Base-by-base conservation (phyloP, 1,140 invertebrate genomes). In the Acromyrmex heyeri region DNA sequence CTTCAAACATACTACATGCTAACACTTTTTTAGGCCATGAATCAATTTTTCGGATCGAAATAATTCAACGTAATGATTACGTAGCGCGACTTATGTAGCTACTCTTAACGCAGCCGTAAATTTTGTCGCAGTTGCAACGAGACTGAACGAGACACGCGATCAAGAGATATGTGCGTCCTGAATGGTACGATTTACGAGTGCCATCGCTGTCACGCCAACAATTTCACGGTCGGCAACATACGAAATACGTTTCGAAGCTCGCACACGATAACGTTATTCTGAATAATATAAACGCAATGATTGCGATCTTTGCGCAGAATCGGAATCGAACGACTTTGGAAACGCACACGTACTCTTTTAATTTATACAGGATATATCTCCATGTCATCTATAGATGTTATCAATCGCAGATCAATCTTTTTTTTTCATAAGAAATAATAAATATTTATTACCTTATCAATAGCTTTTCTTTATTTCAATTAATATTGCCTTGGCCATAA, bases 201-300 rank as follows among this genome's bases (percentile, higher is more conserved):
- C 55, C 69, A 2, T 24, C 69, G 38, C 57, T 83, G 79, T 83
- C 69, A 83, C 55, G 79, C 38, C 55, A 14, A 44, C 69, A 38
- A 61, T 73, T 83, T 83, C 38, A 83, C 67, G 67, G 53, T 75
- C 38, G 38, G 38, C 64, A 83, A 75, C 38, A 69, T 27, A 38
- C 27, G 44, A 83, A 83, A 73, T 73, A 50, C 55, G 30, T 62
- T 38, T 73, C 55, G 27, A 73, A 21, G 50, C 12, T 4, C 67
- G 18, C 18, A n/a, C 24, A 21, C 65, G 65, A 72, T 82, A 82
- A 72, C 53, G 34, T 72, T 44, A 65, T 6, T 30, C 7, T 16
- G 12, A 70, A 72, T 72, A 21, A 16, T 5, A 70, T 72, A 82
- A 59, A 12, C 12, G 10, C 67, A 12, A n/a, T 27, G 10, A 18